Percentiles rank a stretch among this genome's conserved stretches.
Evolutionary conservation across 2,888 invertebrate genomes (phyloP).

Genomic region (Leptopilina myrica): DNA sequence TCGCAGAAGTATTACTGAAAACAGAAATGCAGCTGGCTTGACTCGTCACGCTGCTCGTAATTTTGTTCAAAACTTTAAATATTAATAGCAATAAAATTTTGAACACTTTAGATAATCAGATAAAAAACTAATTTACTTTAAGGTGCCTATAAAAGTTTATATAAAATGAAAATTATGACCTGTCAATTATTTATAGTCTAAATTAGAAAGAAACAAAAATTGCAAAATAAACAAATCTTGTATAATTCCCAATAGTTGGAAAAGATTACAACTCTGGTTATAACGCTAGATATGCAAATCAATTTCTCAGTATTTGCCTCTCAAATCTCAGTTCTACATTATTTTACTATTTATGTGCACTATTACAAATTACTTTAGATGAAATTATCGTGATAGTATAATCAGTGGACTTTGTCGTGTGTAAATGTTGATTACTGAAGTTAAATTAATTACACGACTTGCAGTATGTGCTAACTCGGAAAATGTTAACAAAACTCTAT

Average conservation of each 20-base stretch:
- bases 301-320: neutral
- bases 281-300: neutral
- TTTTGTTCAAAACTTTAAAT: too few species aligned
- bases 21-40: too few species aligned
- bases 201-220: too few species aligned
- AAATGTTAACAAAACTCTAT: constrained; percentile 8
- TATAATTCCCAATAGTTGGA: neutral
- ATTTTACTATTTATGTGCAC: constrained; percentile 3
- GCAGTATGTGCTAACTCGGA: neutral
- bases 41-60: too few species aligned
- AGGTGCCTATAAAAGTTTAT: too few species aligned
- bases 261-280: neutral
- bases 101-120: too few species aligned
- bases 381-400: constrained; percentile 27
- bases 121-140: too few species aligned
- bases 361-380: constrained; percentile 16
- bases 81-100: too few species aligned
- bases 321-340: neutral
- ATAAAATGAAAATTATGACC: too few species aligned
- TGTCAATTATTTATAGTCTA: too few species aligned
- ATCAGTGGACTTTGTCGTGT: constrained; percentile 1
- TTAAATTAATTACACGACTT: constrained; percentile 25
- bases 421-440: constrained; percentile 25
- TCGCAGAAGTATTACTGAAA: too few species aligned
- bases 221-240: too few species aligned